phyloP scores from a whole-genome alignment of 2,888 invertebrate genomes.

The Tenthredo amoena region DNA sequence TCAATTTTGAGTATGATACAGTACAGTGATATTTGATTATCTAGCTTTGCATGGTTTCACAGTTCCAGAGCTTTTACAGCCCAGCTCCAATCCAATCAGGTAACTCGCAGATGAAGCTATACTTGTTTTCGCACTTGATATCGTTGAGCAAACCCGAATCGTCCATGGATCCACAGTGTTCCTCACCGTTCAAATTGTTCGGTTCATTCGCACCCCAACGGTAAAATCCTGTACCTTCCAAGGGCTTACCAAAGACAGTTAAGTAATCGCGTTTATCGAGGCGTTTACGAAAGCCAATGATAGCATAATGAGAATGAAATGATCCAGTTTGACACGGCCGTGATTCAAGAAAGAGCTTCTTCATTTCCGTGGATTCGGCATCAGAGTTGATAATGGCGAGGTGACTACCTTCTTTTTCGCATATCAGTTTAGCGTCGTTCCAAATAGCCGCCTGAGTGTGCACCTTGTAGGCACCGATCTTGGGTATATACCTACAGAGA shows the following conservation, averaged over 20 bases:
- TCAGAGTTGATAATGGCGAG: neutral
- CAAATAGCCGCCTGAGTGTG: neutral
- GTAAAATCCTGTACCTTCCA: neutral
- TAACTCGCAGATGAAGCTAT: neutral
- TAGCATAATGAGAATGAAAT: neutral
- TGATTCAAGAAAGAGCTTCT: neutral
- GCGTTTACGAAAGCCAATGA: neutral
- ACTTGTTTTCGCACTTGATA: neutral
- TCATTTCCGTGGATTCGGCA: neutral
- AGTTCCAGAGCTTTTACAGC: too few relatives aligned
- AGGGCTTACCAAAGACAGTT: neutral
- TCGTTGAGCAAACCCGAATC: conserved; percentile 1
- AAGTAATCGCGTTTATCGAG: neutral
- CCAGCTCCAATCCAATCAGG: neutral
- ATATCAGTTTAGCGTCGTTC: neutral
- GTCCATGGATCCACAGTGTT: conserved; percentile 3
- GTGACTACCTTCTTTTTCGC: conserved; percentile 9
- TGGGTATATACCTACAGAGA: neutral
- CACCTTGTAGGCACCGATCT: neutral
- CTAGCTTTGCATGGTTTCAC: too few relatives aligned
- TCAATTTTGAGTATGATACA: too few relatives aligned
- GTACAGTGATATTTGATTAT: too few relatives aligned
- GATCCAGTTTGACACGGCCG: neutral
- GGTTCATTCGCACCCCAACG: neutral
- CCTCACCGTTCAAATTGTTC: neutral